These are phyloP conservation scores for Pionites leucogaster DNA, from an alignment of 2,113 vertebrate species.

Conservation along the genomic window DNA sequence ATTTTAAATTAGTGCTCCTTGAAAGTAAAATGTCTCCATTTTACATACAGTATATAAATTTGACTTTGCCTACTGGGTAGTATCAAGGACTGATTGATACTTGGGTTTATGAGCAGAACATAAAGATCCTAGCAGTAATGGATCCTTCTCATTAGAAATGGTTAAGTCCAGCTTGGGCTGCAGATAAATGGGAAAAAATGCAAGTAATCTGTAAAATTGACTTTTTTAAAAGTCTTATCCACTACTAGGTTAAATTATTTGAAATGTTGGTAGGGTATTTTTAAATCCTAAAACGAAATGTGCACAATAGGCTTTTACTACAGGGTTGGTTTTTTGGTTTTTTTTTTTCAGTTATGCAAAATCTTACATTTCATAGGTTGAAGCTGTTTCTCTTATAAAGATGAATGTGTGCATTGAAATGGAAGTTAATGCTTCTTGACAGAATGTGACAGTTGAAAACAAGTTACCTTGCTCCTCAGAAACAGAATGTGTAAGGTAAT, in stretches of 20 bases:
- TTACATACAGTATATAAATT: constrained; percentile 31
- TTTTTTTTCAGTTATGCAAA: neutral
- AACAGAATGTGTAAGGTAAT: neutral
- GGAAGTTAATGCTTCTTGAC: neutral
- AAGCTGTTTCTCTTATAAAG: neutral
- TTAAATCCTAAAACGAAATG: constrained; percentile 17
- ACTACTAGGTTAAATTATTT: constrained; percentile 19
- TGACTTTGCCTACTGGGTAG: constrained; percentile 15
- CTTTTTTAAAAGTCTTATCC: neutral
- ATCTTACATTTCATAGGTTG: neutral
- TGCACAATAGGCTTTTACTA: constrained; percentile 10
- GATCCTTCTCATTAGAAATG: constrained; percentile 5
- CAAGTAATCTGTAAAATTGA: neutral
- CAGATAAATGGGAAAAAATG: neutral
- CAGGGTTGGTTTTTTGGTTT: neutral
- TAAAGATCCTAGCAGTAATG: neutral
- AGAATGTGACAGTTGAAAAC: neutral
- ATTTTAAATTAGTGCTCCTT: constrained; percentile 41
- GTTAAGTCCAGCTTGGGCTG: neutral
- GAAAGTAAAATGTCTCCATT: constrained; percentile 28
- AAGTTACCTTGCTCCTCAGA: constrained; percentile 11
- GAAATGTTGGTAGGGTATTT: constrained; percentile 15
- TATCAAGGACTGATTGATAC: constrained; percentile 4
- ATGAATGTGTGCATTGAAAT: neutral
- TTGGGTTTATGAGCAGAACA: neutral